These are phyloP conservation scores for Cremastinae sp. DNA, from an alignment of 2,888 invertebrate species.

Conservation along the genomic window DNA sequence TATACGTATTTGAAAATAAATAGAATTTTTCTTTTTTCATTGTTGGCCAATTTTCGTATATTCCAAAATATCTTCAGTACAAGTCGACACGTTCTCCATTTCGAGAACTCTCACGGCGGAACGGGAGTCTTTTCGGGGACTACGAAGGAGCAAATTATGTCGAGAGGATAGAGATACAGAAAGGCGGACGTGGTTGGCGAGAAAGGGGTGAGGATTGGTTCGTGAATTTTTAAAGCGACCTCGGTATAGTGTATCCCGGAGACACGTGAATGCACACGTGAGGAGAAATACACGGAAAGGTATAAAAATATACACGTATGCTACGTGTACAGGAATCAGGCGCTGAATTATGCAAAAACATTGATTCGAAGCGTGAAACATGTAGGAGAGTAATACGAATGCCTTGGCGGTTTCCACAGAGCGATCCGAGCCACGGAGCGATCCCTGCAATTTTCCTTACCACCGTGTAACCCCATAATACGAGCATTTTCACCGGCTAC, in stretches of 20 bases:
- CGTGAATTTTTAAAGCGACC: slow-evolving; percentile 54
- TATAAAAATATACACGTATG: slow-evolving; percentile 7
- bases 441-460: slow-evolving; percentile 38
- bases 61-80: neutral
- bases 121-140: no score
- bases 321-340: slow-evolving; percentile 54
- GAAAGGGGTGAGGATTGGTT: neutral
- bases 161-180: no score
- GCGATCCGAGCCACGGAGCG: slow-evolving; percentile 5
- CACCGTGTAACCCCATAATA: slow-evolving; percentile 58
- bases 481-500: slow-evolving; percentile 5
- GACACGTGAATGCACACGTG: slow-evolving; percentile 27
- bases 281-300: neutral
- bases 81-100: no score
- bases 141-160: no score
- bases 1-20: neutral
- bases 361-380: slow-evolving; percentile 70
- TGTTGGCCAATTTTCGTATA: neutral
- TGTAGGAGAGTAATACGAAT: slow-evolving; percentile 47
- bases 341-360: slow-evolving; percentile 74
- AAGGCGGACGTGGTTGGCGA: no score
- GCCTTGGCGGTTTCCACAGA: slow-evolving; percentile 13
- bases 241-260: slow-evolving; percentile 21
- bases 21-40: neutral
- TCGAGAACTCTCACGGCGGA: no score